phyloP scores from a whole-genome alignment of 1,140 invertebrate genomes.

The Brachionus paranguensis region DNA sequence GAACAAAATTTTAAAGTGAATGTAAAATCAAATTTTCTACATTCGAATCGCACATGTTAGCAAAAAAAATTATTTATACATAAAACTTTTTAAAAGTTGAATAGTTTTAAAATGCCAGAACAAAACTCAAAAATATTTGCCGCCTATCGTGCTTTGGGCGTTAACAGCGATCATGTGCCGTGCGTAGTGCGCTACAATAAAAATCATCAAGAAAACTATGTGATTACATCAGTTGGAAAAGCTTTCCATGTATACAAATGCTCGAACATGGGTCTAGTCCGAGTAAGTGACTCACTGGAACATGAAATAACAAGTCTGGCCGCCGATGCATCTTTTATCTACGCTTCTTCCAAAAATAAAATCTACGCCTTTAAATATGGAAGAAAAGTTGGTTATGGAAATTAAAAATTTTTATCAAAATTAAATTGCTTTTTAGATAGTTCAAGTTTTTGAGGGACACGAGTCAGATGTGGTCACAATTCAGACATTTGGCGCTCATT shows the following conservation, averaged over 20 bases:
- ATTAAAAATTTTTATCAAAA: not conserved
- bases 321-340: conserved; percentile 73
- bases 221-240: conserved; percentile 80
- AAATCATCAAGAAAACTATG: conserved; percentile 74
- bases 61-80: not conserved
- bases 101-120: not conserved
- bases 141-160: conserved; percentile 75
- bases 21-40: not conserved
- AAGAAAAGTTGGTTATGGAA: conserved; percentile 61
- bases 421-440: conserved; percentile 56
- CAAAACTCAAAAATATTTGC: conserved; percentile 62
- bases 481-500: conserved; percentile 76
- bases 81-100: not conserved
- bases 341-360: conserved; percentile 68
- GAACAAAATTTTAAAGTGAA: not conserved
- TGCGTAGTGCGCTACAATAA: conserved; percentile 75
- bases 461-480: conserved; percentile 66
- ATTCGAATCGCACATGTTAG: not conserved
- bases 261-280: not conserved
- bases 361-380: conserved; percentile 82
- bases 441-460: conserved; percentile 74
- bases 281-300: conserved; percentile 61
- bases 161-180: conserved; percentile 85
- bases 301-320: conserved; percentile 74
- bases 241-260: conserved; percentile 76